Evolutionary conservation across 53 echinoderm and acorn worm genomes (phyloP).

Genomic region (Holothuria scabra): DNA sequence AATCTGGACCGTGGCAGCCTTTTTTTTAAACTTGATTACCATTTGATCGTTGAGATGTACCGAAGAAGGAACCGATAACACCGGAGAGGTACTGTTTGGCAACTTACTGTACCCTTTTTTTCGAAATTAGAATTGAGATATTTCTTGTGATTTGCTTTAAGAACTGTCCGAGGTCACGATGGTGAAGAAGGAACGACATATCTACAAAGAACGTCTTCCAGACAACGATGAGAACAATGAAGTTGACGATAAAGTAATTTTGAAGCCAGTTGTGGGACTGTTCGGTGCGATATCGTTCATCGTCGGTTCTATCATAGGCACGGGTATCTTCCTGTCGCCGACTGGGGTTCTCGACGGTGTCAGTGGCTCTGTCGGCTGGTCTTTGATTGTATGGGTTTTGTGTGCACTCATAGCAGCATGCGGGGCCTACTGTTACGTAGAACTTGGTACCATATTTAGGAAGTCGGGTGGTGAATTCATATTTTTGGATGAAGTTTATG

Average conservation of each 20-base stretch:
- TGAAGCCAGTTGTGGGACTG: slow-evolving; percentile 31
- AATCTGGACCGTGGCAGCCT: no score
- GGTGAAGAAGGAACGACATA: no score
- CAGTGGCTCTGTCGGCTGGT: slow-evolving; percentile 53
- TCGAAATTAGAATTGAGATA: no score
- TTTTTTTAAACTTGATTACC: no score
- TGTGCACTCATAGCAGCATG: slow-evolving; percentile 52
- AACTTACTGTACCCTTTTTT: no score
- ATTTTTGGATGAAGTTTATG: slow-evolving; percentile 35
- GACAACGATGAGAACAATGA: no score
- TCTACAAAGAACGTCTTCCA: no score
- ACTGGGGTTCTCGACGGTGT: slow-evolving; percentile 54
- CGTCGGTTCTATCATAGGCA: slow-evolving; percentile 53
- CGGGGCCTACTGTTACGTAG: slow-evolving; percentile 51
- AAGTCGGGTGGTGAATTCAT: slow-evolving; percentile 60
- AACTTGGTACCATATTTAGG: slow-evolving; percentile 48
- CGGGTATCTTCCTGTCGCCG: slow-evolving; percentile 63
- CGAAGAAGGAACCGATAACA: no score
- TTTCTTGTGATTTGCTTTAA: no score
- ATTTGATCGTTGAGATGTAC: no score
- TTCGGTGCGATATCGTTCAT: slow-evolving; percentile 31
- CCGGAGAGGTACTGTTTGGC: no score
- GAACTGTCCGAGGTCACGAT: no score
- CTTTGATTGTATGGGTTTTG: slow-evolving; percentile 51
- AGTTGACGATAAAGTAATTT: slow-evolving; percentile 11